A percentile compares a stretch with the other conserved stretches of the same genome.
Conservation (phyloP, 2,888 invertebrate genomes). For the Aphelenchoides bicaudatus region DNA sequence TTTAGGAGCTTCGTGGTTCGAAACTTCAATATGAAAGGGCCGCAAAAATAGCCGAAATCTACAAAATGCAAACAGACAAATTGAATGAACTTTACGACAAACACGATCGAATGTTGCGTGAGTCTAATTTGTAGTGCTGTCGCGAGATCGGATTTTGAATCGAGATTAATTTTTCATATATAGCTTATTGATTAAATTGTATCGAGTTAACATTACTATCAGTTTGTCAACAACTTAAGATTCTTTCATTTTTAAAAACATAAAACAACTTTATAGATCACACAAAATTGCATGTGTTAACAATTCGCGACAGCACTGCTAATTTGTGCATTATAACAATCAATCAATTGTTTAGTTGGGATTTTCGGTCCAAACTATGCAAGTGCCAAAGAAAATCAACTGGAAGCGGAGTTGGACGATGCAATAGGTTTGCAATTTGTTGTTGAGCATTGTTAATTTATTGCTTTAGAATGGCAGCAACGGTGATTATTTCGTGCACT, state of each 20-base stretch:
- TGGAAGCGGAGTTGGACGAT: constrained; percentile 65
- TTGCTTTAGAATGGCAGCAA: constrained; percentile 63
- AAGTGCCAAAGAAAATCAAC: constrained; percentile 64
- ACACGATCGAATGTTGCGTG: constrained; percentile 64
- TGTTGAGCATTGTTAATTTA: too few relatives aligned
- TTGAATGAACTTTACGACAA: constrained; percentile 63
- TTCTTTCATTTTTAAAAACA: too few relatives aligned
- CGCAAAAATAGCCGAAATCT: constrained; percentile 59
- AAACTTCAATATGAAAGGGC: constrained; percentile 59
- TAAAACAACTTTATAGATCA: too few relatives aligned
- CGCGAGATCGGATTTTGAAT: too few relatives aligned
- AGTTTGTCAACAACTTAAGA: too few relatives aligned
- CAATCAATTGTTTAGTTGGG: constrained; percentile 52
- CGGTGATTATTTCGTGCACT: too few relatives aligned
- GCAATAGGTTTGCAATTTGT: too few relatives aligned
- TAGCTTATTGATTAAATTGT: too few relatives aligned
- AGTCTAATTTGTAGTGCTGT: constrained; percentile 31
- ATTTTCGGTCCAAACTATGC: constrained; percentile 66
- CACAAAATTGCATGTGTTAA: too few relatives aligned
- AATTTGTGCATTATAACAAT: constrained; percentile 2
- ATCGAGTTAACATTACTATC: too few relatives aligned
- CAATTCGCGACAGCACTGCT: too few relatives aligned
- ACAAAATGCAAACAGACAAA: constrained; percentile 60
- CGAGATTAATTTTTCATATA: too few relatives aligned
- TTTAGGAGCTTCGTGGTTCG: constrained; percentile 60